A percentile compares a stretch with the other conserved stretches of the same genome.
Conservation (phyloP, 2,113 vertebrate species). For the Turdus rufiventris region DNA sequence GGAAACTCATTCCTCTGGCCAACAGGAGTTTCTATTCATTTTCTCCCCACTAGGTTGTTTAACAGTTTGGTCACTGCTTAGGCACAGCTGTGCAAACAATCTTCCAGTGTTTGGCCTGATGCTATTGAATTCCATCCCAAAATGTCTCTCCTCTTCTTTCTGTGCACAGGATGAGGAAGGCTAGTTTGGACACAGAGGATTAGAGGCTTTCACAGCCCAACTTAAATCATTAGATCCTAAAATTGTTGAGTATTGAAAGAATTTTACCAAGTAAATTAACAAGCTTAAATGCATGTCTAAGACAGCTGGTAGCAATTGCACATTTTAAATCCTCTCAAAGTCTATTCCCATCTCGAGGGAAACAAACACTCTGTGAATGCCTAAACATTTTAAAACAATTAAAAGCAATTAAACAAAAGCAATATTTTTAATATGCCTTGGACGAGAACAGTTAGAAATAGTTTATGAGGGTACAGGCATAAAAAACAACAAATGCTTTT, state of each 20-base stretch:
- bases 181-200: slow-evolving; percentile 7
- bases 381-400: neutral
- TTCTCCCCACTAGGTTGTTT: slow-evolving; percentile 41
- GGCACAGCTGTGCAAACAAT: slow-evolving; percentile 76
- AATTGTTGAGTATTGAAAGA: neutral
- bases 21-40: slow-evolving; percentile 65
- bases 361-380: rapidly evolving
- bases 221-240: neutral
- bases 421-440: neutral
- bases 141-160: neutral
- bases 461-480: neutral
- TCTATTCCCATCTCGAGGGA: neutral
- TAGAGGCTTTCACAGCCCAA: neutral
- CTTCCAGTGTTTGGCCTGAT: slow-evolving; percentile 41
- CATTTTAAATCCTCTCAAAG: neutral
- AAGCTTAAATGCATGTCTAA: neutral
- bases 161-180: slow-evolving; percentile 18
- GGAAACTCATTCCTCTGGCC: slow-evolving; percentile 55
- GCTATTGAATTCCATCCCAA: slow-evolving; percentile 50
- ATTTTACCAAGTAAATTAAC: neutral
- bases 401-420: neutral
- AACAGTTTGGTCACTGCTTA: slow-evolving; percentile 52
- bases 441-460: neutral
- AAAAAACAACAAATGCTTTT: neutral
- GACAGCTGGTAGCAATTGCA: neutral